A percentile compares a stretch with the other conserved stretches of the same genome.
These are phyloP conservation scores for Camponotus floridanus DNA, from an alignment of 1,140 invertebrate genomes.

Conservation along the genomic window DNA sequence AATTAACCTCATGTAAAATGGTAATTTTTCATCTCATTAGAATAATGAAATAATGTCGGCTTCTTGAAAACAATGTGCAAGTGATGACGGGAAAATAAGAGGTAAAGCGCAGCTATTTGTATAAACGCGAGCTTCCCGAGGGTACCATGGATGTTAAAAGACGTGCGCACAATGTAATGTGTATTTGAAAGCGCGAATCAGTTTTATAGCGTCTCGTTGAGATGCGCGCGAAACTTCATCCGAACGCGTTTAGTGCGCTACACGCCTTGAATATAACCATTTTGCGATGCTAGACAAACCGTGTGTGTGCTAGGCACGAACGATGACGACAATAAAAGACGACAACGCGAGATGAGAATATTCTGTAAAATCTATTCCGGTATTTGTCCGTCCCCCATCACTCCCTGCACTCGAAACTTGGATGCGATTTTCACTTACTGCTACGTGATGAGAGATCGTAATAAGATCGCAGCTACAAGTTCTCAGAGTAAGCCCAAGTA, in stretches of 20 bases:
- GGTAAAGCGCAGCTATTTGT: background rate
- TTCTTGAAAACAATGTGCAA: background rate
- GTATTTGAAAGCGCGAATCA: background rate
- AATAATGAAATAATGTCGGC: background rate
- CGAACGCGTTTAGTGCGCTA: constrained; percentile 8
- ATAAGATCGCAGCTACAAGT: constrained; percentile 38
- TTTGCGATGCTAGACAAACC: background rate
- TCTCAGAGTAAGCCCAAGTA: background rate
- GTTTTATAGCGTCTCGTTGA: background rate
- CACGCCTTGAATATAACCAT: constrained; percentile 19
- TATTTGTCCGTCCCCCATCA: constrained; percentile 51
- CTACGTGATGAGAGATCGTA: constrained; percentile 72
- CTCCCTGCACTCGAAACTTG: constrained; percentile 57
- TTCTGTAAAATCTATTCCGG: constrained; percentile 47
- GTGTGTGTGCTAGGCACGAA: background rate
- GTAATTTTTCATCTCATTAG: constrained; percentile 1
- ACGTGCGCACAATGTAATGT: background rate
- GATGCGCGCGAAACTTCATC: constrained; percentile 10
- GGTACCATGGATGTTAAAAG: background rate
- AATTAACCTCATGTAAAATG: background rate
- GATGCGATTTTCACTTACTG: constrained; percentile 68
- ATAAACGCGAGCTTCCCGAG: background rate
- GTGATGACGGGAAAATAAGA: background rate
- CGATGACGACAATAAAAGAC: background rate
- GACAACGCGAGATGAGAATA: constrained; percentile 10